Evolutionary conservation across 2,113 vertebrate species (phyloP).

Genomic region (Eleginops maclovinus): DNA sequence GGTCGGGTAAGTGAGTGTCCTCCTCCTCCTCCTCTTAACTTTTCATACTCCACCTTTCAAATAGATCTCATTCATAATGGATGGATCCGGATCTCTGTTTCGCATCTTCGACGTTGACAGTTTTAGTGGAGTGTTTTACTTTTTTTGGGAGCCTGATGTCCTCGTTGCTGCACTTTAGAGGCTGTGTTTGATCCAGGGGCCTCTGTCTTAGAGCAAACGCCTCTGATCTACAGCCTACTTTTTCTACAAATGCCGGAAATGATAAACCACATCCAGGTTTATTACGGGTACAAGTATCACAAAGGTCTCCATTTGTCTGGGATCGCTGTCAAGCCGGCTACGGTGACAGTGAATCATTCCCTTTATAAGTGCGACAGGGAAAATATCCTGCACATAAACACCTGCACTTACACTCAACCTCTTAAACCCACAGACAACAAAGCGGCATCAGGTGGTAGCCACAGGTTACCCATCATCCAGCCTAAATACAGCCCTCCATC

Average conservation of each 20-base stretch:
- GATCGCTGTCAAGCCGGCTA: conserved; percentile 6
- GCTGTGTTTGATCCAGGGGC: conserved; percentile 19
- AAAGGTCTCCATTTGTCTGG: conserved; percentile 28
- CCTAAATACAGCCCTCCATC: conserved; percentile 76
- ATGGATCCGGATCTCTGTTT: conserved; percentile 83
- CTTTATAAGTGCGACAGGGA: conserved; percentile 27
- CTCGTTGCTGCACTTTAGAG: conserved; percentile 27
- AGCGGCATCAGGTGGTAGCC: conserved; percentile 73
- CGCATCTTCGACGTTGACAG: conserved; percentile 76
- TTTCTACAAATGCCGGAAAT: not conserved
- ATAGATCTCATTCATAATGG: conserved; percentile 85
- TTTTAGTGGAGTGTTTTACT: conserved; percentile 70
- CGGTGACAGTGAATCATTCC: conserved; percentile 33
- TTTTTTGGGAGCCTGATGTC: conserved; percentile 32
- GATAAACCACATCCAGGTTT: conserved; percentile 38
- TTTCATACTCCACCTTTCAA: conserved; percentile 73
- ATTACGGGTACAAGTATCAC: conserved; percentile 48
- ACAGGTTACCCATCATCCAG: conserved; percentile 71
- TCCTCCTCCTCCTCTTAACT: conserved; percentile 52
- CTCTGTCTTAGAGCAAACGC: conserved; percentile 16
- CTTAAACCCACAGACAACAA: conserved; percentile 55
- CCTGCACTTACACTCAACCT: conserved; percentile 43
- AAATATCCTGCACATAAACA: conserved; percentile 45
- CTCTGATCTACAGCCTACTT: conserved; percentile 32
- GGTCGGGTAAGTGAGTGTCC: conserved; percentile 51